Evolutionary conservation across 1,140 invertebrate genomes (phyloP).

Genomic region (Drosophila nebulosa): DNA sequence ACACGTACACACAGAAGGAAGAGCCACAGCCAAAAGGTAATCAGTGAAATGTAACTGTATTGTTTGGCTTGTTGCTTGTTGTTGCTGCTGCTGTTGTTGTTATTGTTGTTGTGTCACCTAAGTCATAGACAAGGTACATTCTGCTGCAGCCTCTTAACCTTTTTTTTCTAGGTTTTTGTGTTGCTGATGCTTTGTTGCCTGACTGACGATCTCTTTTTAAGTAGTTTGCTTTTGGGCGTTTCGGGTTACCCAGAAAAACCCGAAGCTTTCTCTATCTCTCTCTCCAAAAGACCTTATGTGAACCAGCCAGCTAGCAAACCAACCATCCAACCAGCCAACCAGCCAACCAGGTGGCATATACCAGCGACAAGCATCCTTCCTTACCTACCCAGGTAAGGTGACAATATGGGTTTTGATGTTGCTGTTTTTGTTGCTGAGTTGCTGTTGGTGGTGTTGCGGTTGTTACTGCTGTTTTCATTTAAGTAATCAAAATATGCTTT

Average conservation of each 20-base stretch:
- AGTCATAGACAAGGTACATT: conserved; percentile 46
- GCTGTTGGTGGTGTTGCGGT: not conserved
- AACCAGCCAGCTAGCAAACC: not conserved
- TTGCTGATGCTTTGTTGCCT: conserved; percentile 16
- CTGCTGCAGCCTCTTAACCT: conserved; percentile 73
- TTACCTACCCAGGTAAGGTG: conserved; percentile 50
- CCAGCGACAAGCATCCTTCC: not conserved
- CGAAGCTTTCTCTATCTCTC: too few relatives aligned
- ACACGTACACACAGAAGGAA: conserved; percentile 6
- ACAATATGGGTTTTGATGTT: conserved; percentile 59
- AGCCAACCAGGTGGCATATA: conserved; percentile 23
- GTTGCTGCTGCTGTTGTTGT: not conserved
- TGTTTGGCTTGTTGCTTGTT: conserved; percentile 50
- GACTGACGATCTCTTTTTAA: conserved; percentile 71
- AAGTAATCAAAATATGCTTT: conserved; percentile 79
- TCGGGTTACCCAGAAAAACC: conserved; percentile 39
- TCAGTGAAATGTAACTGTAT: conserved; percentile 79
- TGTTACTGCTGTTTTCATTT: conserved; percentile 57
- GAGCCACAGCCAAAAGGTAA: conserved; percentile 71
- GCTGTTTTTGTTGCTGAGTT: conserved; percentile 12
- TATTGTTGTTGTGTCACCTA: conserved; percentile 54
- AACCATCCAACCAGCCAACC: conserved; percentile 2
- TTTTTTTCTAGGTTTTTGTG: conserved; percentile 36
- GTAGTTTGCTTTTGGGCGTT: conserved; percentile 70
- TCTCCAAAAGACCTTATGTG: not conserved